phyloP scores from a whole-genome alignment of 2,113 vertebrate species.

The Brachypteracias leptosomus region DNA sequence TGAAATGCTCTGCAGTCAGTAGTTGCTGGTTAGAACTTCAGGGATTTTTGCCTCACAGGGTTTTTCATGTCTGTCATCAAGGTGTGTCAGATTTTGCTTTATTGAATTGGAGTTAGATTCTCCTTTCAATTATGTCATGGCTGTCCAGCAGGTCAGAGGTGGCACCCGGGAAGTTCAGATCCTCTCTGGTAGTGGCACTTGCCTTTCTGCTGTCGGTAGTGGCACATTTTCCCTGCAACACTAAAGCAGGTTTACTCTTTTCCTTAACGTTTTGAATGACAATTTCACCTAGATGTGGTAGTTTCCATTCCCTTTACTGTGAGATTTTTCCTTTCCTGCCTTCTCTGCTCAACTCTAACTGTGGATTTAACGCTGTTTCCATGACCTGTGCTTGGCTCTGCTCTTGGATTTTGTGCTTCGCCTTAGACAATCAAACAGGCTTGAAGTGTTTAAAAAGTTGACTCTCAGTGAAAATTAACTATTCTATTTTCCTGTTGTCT shows the following conservation, averaged over 20 bases:
- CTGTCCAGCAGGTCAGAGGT: background rate
- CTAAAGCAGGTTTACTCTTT: background rate
- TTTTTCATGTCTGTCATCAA: background rate
- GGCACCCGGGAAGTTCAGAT: background rate
- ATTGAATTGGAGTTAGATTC: background rate
- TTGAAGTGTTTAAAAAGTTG: background rate
- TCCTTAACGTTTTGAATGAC: background rate
- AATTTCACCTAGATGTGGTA: background rate
- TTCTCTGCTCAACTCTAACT: background rate
- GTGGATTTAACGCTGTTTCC: background rate
- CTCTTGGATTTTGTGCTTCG: background rate
- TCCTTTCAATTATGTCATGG: background rate
- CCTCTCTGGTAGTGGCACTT: background rate
- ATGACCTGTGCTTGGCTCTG: background rate
- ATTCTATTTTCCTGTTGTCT: background rate
- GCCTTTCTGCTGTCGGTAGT: background rate
- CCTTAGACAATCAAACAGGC: background rate
- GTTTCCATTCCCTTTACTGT: background rate
- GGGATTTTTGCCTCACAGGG: accelerated
- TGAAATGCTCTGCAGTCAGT: background rate
- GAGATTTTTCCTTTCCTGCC: background rate
- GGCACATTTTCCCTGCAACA: background rate
- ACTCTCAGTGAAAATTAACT: background rate
- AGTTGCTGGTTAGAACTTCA: background rate
- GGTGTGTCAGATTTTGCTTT: background rate